Percentiles rank a stretch among this genome's conserved stretches.
These are phyloP conservation scores for Lepidurus packardi DNA, from an alignment of 1,140 invertebrate genomes.

Conservation along the genomic window DNA sequence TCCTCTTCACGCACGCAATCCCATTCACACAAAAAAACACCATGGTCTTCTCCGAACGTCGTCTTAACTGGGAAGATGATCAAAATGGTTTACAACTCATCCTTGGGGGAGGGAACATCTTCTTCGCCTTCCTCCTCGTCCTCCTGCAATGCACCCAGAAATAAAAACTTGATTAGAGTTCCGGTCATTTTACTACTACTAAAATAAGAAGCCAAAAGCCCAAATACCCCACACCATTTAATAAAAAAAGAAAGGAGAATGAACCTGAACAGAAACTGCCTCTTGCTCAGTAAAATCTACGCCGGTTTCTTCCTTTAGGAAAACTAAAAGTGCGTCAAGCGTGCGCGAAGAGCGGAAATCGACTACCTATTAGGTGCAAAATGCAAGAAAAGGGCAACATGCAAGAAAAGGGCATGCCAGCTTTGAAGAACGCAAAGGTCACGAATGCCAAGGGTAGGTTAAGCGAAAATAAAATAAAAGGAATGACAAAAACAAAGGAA, in stretches of 20 bases:
- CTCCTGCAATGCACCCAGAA: not conserved
- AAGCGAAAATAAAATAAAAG: not conserved
- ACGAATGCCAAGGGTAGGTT: not conserved
- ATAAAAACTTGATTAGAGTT: constrained; percentile 1
- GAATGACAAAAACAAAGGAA: constrained; percentile 27
- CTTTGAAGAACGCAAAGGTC: not conserved
- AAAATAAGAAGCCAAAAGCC: not conserved
- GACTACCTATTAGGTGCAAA: constrained; percentile 26
- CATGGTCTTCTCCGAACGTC: constrained; percentile 2
- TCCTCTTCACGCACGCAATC: not conserved
- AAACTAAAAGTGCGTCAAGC: not conserved
- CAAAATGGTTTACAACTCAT: constrained; percentile 54
- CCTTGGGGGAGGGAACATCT: constrained; percentile 55
- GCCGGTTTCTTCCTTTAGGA: constrained; percentile 13
- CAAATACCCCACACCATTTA: not conserved
- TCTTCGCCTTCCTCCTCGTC: constrained; percentile 41
- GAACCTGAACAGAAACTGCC: not conserved
- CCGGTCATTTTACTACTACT: not conserved
- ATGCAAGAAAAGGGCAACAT: constrained; percentile 24
- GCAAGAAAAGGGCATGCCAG: too few relatives aligned
- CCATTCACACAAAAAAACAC: not conserved
- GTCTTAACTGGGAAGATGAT: not conserved
- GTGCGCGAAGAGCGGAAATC: constrained; percentile 23
- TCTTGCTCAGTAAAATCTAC: not conserved
- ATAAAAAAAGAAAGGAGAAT: not conserved